These are phyloP conservation scores for Macrobrachium rosenbergii DNA, from an alignment of 1,140 invertebrate species.

Conservation along the genomic window DNA sequence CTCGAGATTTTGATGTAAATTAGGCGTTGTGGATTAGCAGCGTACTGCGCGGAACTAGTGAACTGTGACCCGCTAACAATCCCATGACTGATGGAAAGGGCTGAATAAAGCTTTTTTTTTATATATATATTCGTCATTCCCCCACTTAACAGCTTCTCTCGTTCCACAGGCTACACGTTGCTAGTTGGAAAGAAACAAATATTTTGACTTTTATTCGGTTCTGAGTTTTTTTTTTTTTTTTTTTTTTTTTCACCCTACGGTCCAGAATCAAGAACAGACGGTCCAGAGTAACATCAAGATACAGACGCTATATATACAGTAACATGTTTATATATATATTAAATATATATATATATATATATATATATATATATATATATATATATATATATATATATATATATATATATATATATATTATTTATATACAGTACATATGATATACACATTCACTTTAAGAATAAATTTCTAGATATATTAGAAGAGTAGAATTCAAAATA, in stretches of 20 bases:
- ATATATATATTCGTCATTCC: neutral
- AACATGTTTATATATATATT: too few relatives aligned
- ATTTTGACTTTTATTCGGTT: neutral
- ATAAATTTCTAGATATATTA: too few relatives aligned
- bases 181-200: neutral
- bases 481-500: too few relatives aligned
- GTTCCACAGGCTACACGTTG: neutral
- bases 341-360: too few relatives aligned
- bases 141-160: neutral
- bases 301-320: too few relatives aligned
- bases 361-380: too few relatives aligned
- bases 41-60: neutral
- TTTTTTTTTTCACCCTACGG: neutral
- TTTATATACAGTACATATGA: too few relatives aligned
- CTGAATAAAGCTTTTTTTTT: neutral
- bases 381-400: too few relatives aligned
- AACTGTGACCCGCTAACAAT: conserved; percentile 16
- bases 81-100: conserved; percentile 1
- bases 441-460: too few relatives aligned
- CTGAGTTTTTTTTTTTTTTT: neutral
- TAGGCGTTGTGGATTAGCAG: neutral
- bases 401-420: too few relatives aligned
- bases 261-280: too few relatives aligned
- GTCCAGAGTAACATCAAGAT: too few relatives aligned
- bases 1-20: neutral